These are phyloP conservation scores for Neomicropteryx cornuta DNA, from an alignment of 1,140 invertebrate genomes.

Conservation along the genomic window DNA sequence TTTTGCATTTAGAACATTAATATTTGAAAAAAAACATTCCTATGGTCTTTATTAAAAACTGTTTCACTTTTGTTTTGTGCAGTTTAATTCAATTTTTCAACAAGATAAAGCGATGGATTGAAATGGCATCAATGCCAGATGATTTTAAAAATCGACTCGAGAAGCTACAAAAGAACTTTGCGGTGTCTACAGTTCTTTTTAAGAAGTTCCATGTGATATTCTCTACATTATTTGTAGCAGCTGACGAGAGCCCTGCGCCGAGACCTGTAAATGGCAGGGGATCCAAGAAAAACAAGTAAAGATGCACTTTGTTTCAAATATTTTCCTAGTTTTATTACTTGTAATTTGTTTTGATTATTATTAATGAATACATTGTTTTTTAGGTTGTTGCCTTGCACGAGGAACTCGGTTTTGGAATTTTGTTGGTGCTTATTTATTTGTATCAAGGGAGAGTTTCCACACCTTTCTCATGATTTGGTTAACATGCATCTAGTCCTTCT, in stretches of 20 bases:
- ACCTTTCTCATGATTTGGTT: slow-evolving; percentile 83
- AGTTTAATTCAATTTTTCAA: slow-evolving; percentile 91
- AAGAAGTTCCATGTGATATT: slow-evolving; percentile 90
- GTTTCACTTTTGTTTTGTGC: slow-evolving; percentile 23
- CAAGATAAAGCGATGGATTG: slow-evolving; percentile 92
- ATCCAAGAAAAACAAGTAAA: slow-evolving; percentile 58
- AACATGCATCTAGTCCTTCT: slow-evolving; percentile 89
- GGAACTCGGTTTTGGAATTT: slow-evolving; percentile 80
- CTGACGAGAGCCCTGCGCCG: slow-evolving; percentile 40
- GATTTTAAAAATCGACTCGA: slow-evolving; percentile 81
- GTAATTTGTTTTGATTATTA: too few species aligned
- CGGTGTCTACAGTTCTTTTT: slow-evolving; percentile 88
- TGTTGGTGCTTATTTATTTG: slow-evolving; percentile 88
- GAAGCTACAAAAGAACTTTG: slow-evolving; percentile 82
- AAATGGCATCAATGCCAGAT: slow-evolving; percentile 81
- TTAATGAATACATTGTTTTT: slow-evolving; percentile 19
- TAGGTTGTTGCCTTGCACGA: slow-evolving; percentile 59
- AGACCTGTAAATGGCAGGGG: slow-evolving; percentile 51
- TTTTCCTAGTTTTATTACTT: too few species aligned
- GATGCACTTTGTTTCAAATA: too few species aligned
- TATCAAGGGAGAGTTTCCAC: slow-evolving; percentile 76
- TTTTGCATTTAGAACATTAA: slow-evolving; percentile 4
- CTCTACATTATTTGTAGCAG: slow-evolving; percentile 63
- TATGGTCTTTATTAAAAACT: slow-evolving; percentile 4
- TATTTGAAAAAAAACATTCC: slow-evolving; percentile 5